Base-by-base conservation (phyloP, 2,113 vertebrate genomes). In the Budorcas taxicolor region DNA sequence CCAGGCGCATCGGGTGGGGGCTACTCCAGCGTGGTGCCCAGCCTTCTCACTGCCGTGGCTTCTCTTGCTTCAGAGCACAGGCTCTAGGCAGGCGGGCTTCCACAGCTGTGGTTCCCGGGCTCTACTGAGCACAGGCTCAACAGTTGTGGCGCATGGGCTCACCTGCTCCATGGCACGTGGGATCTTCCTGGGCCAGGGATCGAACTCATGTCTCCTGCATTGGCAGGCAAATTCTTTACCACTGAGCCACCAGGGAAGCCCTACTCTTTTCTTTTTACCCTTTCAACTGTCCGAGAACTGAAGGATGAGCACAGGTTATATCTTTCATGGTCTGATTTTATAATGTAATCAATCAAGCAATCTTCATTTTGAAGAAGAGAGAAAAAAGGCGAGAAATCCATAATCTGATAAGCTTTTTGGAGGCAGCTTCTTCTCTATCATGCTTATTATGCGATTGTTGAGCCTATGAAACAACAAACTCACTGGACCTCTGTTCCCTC, bases 341-440 rank as follows among this genome's bases (percentile, higher is more conserved):
- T 23, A 71, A 76, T 13, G 31, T 36, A 53, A 74, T 36, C 5
- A 17, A 53, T 17, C 83, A 67, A 64, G 43, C 8, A 4, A 43
- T 67, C 86, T 94, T 83, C n/a, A 78, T 58, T 87, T 87, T 87
- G 53, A 36, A 92, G 90, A 86, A 83, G 29, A 86, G 45, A 71
- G 45, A 71, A 27, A 95, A 87, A 90, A 62, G 90, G 27, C 43
- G n/a, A 67, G 33, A 87, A 55, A 78, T 74, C 74, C n/a, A 14
- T 15, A 36, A 33, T 64, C 60, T 2, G 2, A 21, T 23, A 16
- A 36, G 10, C 6, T n/a, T 55, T 64, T 29, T 43, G 14, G 40
- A 85, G 86, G 33, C 36, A 6, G 15, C 31, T 43, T 55, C 60
- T 5, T 62, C 53, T 23, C 1, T 1, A 3, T 14, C 76, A 1